Percentiles rank a stretch among this genome's conserved stretches.
These are phyloP conservation scores for Leptinotarsa lineolata DNA, from an alignment of 1,140 invertebrate genomes.

Conservation along the genomic window DNA sequence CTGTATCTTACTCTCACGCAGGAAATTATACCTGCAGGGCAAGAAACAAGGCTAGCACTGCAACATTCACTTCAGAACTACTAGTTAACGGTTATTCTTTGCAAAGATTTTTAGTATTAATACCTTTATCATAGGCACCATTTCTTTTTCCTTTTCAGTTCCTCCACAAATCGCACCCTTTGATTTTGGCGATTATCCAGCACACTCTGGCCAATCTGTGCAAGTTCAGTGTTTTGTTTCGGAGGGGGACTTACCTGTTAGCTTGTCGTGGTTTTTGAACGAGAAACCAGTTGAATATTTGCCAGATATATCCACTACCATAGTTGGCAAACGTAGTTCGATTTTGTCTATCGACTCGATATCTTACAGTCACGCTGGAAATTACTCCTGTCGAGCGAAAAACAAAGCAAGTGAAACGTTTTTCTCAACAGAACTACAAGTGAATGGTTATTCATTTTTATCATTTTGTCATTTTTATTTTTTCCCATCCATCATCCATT, in stretches of 20 bases:
- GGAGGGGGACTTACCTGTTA: conserved; percentile 67
- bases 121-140: background rate
- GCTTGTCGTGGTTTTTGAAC: conserved; percentile 65
- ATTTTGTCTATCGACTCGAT: conserved; percentile 71
- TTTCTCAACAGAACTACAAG: conserved; percentile 68
- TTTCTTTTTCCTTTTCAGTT: conserved; percentile 62
- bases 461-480: conserved; percentile 75
- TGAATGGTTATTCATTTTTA: conserved; percentile 66
- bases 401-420: conserved; percentile 59
- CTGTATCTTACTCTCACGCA: conserved; percentile 73
- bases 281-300: conserved; percentile 46
- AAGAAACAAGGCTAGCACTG: conserved; percentile 73
- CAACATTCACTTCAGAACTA: conserved; percentile 68
- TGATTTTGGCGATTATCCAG: conserved; percentile 64
- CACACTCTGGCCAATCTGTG: conserved; percentile 74
- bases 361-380: conserved; percentile 56
- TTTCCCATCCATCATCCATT: background rate
- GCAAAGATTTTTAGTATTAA: background rate
- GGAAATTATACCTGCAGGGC: conserved; percentile 81
- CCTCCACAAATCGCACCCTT: conserved; percentile 66
- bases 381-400: conserved; percentile 62
- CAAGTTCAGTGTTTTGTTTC: conserved; percentile 70
- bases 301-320: conserved; percentile 63
- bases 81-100: conserved; percentile 64
- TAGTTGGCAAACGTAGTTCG: conserved; percentile 69